Evolutionary conservation across 1,140 invertebrate genomes (phyloP).

Genomic region (Thrips palmi): DNA sequence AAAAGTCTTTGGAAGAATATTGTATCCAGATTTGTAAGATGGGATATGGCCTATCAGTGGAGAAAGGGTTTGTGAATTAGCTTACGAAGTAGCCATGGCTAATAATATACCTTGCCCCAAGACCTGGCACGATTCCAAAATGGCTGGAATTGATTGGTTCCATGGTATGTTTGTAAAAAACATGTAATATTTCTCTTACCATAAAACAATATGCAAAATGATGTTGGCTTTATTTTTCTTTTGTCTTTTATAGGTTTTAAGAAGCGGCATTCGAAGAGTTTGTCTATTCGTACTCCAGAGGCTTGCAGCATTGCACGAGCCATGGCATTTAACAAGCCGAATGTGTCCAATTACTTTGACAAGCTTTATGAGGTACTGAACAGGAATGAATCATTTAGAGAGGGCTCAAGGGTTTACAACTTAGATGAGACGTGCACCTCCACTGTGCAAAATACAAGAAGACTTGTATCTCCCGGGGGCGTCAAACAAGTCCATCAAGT

Average conservation of each 20-base stretch:
- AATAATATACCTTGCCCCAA: conserved; percentile 14
- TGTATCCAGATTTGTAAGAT: conserved; percentile 13
- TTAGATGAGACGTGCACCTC: too few relatives aligned
- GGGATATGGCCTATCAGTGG: conserved; percentile 16
- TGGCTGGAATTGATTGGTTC: conserved; percentile 22
- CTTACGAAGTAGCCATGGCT: conserved; percentile 15
- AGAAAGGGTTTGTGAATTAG: conserved; percentile 10
- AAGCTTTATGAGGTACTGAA: conserved; percentile 16
- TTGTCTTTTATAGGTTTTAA: conserved; percentile 18
- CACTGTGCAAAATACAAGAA: too few relatives aligned
- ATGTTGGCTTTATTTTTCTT: too few relatives aligned
- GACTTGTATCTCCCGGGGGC: not conserved
- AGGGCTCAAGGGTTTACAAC: too few relatives aligned
- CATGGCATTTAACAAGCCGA: conserved; percentile 25
- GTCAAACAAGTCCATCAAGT: too few relatives aligned
- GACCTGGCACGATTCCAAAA: conserved; percentile 18
- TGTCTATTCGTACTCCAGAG: conserved; percentile 22
- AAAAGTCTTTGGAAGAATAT: conserved; percentile 13
- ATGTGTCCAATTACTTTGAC: conserved; percentile 20
- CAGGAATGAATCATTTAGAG: not conserved
- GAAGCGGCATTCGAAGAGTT: conserved; percentile 16
- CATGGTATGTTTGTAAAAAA: too few relatives aligned
- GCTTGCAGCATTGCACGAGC: conserved; percentile 21
- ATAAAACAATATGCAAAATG: too few relatives aligned
- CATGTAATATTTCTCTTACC: too few relatives aligned